Base-by-base conservation (phyloP, 2,797 vertebrate genomes). In the Sciurus vulgaris region DNA sequence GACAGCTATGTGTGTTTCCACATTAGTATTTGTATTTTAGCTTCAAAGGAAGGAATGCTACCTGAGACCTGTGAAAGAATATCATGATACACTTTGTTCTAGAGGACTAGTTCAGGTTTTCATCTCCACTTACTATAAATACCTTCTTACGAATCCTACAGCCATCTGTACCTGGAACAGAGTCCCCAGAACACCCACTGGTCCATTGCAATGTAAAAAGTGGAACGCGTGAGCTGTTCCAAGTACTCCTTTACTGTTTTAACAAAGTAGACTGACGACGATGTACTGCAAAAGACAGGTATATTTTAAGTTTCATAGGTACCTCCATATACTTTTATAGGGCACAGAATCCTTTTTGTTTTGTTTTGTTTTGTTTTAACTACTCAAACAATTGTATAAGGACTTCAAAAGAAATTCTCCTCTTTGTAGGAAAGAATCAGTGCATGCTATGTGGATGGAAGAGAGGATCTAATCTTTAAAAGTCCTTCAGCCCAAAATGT, bases 121-220 rank as follows among this genome's bases (percentile, higher is more conserved):
- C 59, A 35, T n/a, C 88, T 81, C 73, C 17, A 69, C 56, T 95
- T 95, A 44, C 83, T 96, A 94, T 97, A 97, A 97, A 96, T 97
- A 96, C 54, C 30, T 47, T 92, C 93, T 95, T 89, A 93, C 1
- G 8, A 94, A 81, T 63, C 0, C 61, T 7, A 1, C 51, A 86
- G 72, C 86, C 85, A 91, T 89, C 92, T 41, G 95, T 88, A 73
- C 87, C 49, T 79, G 86, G 94, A 86, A 77, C 65, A 5, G 69
- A 63, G 18, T 12, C 56, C 47, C 81, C 28, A 78, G 0, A 74
- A 76, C 67, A 89, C 95, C 82, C 51, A 33, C 65, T 92, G 59
- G 67, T 92, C 9, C 59, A 44, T 72, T 38, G 11, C 76, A 95
- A 86, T 0, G 0, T 47, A 24, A 87, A 85, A 89, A 41, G 74